Percentiles rank a stretch among this genome's conserved stretches.
These are phyloP conservation scores for Stichopus chloronotus DNA, from an alignment of 35 echinoderm and acorn worm species.

Conservation along the genomic window DNA sequence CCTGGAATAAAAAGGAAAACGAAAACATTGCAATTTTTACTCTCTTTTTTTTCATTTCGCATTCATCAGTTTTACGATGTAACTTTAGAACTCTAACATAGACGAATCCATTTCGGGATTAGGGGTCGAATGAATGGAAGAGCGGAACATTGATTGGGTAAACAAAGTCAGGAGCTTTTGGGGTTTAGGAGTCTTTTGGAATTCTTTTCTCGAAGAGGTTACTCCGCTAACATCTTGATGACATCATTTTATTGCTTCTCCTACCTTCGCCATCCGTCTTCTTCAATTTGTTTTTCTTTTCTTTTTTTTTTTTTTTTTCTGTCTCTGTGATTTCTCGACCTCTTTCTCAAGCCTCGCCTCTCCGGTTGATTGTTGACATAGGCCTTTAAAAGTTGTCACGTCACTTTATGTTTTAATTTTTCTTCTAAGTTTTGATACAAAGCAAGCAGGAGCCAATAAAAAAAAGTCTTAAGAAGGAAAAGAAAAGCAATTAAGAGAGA, in stretches of 20 bases:
- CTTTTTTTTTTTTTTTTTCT: background rate
- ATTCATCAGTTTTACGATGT: background rate
- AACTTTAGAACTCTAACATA: slow-evolving; percentile 47
- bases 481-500: no score
- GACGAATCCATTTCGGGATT: slow-evolving; percentile 40
- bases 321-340: background rate
- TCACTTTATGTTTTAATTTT: background rate
- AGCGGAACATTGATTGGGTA: slow-evolving; percentile 40
- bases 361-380: slow-evolving; percentile 34
- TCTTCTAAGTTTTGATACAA: no score
- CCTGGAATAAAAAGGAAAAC: background rate
- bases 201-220: background rate
- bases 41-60: no score
- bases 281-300: no score
- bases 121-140: slow-evolving; percentile 4
- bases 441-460: no score
- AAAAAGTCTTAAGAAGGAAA: no score
- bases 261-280: no score
- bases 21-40: slow-evolving; percentile 18
- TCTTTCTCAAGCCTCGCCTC: background rate
- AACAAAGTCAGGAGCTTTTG: slow-evolving; percentile 5
- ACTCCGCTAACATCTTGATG: background rate
- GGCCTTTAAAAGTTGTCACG: slow-evolving; percentile 13
- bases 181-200: background rate
- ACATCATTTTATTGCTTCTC: background rate